A percentile compares a stretch with the other conserved stretches of the same genome.
Evolutionary conservation across 2,888 invertebrate genomes (phyloP).

Genomic region (Branchellion lobata): DNA sequence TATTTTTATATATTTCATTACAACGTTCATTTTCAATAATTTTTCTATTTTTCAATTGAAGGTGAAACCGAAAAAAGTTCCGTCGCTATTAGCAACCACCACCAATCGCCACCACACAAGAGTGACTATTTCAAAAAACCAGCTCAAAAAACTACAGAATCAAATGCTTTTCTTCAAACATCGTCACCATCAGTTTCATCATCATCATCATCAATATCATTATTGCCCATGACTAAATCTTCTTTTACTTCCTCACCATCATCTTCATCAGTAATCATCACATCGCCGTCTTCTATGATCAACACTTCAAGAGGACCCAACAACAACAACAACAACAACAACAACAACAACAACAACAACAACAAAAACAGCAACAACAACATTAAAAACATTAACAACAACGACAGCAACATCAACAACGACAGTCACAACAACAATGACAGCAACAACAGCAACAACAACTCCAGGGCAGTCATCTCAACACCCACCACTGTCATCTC

Average conservation of each 20-base stretch:
- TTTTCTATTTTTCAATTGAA: neutral
- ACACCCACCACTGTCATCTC: no score
- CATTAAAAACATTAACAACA: neutral
- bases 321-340: neutral
- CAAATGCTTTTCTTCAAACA: neutral
- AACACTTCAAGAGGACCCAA: neutral
- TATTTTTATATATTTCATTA: no score
- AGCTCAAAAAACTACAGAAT: neutral
- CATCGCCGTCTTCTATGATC: no score
- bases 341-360: neutral
- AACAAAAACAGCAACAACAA: neutral
- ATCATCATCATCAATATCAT: neutral
- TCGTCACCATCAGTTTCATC: constrained; percentile 9
- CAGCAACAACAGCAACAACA: neutral
- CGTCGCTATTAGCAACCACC: no score
- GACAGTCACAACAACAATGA: neutral
- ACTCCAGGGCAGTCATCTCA: neutral
- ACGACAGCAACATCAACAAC: neutral
- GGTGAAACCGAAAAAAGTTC: neutral
- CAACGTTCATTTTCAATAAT: no score
- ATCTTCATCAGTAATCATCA: neutral
- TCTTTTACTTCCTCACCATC: constrained; percentile 19
- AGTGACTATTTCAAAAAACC: neutral
- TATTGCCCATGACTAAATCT: neutral
- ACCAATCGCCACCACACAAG: no score